These are phyloP conservation scores for Chunga burmeisteri DNA, from an alignment of 2,113 vertebrate species.

Conservation along the genomic window DNA sequence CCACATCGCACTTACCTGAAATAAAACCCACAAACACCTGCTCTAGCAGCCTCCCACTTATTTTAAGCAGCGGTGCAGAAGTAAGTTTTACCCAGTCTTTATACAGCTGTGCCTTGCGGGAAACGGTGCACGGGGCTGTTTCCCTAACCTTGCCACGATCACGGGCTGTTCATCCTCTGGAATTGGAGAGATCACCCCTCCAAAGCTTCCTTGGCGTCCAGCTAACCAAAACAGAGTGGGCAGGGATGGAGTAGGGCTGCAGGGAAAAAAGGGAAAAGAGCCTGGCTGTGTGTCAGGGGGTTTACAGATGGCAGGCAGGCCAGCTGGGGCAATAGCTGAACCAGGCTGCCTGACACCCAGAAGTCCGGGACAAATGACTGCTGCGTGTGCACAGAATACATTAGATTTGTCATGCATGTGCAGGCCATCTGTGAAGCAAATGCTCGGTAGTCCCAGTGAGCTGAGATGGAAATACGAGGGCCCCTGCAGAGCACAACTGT, in stretches of 20 bases:
- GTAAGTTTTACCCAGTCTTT: background rate
- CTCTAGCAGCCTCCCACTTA: background rate
- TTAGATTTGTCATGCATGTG: slow-evolving; percentile 15
- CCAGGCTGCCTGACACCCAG: background rate
- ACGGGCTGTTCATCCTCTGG: background rate
- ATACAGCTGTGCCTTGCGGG: background rate
- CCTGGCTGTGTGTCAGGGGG: background rate
- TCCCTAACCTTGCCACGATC: background rate
- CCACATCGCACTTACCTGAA: background rate
- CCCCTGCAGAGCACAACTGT: background rate
- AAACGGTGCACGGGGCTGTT: background rate
- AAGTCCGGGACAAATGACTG: background rate
- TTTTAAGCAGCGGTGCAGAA: background rate
- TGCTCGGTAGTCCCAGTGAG: background rate
- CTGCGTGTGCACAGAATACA: background rate
- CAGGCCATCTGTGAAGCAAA: slow-evolving; percentile 31
- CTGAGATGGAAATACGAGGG: background rate
- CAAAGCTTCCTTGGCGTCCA: fast-evolving
- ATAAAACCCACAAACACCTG: background rate
- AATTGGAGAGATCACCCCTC: background rate
- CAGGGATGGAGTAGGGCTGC: background rate
- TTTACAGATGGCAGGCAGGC: background rate
- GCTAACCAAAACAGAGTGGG: background rate
- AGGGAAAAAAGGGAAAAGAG: background rate
- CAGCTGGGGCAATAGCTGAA: background rate